Percentiles rank a stretch among this genome's conserved stretches.
Conservation (phyloP, 2,113 vertebrate species). For the Balaeniceps rex region DNA sequence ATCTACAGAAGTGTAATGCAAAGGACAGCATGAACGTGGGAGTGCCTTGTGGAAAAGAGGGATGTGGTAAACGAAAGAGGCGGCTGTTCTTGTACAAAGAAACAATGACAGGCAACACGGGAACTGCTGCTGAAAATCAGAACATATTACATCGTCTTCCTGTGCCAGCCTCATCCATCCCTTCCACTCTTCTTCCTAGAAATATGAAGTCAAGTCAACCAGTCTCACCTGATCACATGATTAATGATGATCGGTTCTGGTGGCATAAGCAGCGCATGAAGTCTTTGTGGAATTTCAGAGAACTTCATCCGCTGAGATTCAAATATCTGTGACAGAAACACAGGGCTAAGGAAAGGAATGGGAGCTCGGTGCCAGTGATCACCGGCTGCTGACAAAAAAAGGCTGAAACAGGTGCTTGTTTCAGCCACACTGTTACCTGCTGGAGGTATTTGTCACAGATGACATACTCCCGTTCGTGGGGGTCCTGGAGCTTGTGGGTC, state of each 20-base stretch:
- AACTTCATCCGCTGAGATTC: conserved; percentile 90
- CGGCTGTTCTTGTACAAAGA: not conserved
- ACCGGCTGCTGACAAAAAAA: not conserved
- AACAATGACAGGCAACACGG: not conserved
- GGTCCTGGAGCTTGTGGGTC: conserved; percentile 90
- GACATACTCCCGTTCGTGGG: conserved; percentile 87
- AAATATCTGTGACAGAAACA: conserved; percentile 76
- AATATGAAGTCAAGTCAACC: not conserved
- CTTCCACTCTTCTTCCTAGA: not conserved
- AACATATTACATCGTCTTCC: rapidly evolving
- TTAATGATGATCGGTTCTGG: conserved; percentile 99
- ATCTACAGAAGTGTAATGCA: not conserved
- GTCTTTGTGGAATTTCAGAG: conserved; percentile 87
- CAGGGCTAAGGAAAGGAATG: not conserved
- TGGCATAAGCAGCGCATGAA: conserved; percentile 97
- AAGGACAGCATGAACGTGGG: not conserved
- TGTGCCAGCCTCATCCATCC: not conserved
- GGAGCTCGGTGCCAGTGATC: not conserved
- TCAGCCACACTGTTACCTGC: conserved; percentile 69
- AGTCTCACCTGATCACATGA: conserved; percentile 92
- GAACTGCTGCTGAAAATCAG: not conserved
- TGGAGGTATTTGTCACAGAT: conserved; percentile 91
- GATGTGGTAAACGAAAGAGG: not conserved
- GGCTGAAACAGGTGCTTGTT: rapidly evolving
- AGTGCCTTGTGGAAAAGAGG: not conserved